Evolutionary conservation across 2,888 invertebrate species (phyloP).

Genomic region (Ophion ventricosus): DNA sequence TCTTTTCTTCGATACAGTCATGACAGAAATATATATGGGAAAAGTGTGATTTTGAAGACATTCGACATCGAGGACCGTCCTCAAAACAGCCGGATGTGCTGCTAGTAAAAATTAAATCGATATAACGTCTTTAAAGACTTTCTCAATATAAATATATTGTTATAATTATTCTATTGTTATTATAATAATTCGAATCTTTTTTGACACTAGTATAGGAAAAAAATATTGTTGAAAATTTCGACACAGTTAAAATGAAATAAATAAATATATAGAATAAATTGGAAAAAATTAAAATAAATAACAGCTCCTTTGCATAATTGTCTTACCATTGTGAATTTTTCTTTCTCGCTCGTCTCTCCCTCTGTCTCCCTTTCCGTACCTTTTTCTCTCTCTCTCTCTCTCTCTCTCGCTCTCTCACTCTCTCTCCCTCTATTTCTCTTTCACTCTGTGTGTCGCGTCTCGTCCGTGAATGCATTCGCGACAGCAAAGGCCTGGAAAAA

Average conservation of each 20-base stretch:
- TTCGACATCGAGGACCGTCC: not conserved
- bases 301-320: not conserved
- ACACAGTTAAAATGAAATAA: too few species aligned
- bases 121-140: not conserved
- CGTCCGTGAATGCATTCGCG: constrained; percentile 36
- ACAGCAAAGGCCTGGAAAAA: constrained; percentile 48
- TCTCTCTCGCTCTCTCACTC: not conserved
- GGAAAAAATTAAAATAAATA: not conserved
- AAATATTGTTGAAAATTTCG: too few species aligned
- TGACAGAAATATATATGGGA: not conserved
- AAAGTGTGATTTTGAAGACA: not conserved
- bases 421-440: not conserved
- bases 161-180: not conserved
- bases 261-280: too few species aligned
- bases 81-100: not conserved
- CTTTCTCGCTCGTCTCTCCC: not conserved
- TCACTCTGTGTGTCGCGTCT: not conserved
- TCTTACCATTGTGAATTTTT: not conserved
- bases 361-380: not conserved
- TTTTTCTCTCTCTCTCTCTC: not conserved
- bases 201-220: too few species aligned
- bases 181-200: too few species aligned
- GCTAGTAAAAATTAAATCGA: not conserved
- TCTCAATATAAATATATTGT: not conserved
- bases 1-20: constrained; percentile 1